Evolutionary conservation across 2,888 invertebrate species (phyloP).

Genomic region (Scaptomyza caliginosa): DNA sequence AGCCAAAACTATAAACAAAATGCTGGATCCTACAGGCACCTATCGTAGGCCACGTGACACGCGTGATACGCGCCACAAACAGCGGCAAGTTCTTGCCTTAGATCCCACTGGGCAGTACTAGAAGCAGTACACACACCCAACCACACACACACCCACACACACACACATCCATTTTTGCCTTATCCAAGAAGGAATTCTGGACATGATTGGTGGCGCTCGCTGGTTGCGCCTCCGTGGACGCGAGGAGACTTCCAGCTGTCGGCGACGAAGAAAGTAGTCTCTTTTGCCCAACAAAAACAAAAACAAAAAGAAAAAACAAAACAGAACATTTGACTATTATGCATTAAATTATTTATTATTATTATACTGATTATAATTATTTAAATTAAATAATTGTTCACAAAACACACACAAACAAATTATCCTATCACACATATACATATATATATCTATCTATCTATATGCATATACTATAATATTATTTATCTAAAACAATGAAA

Average conservation of each 20-base stretch:
- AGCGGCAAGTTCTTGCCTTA: slow-evolving; percentile 55
- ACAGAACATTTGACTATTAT: slow-evolving; percentile 37
- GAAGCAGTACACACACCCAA: slow-evolving; percentile 5
- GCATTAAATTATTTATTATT: slow-evolving; percentile 63
- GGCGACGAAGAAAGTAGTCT: slow-evolving; percentile 82
- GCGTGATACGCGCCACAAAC: slow-evolving; percentile 69
- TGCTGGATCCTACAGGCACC: slow-evolving; percentile 83
- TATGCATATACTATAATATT: slow-evolving; percentile 39
- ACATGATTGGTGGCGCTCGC: slow-evolving; percentile 76
- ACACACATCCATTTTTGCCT: slow-evolving; percentile 72
- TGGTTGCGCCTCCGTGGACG: slow-evolving; percentile 83
- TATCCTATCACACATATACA: slow-evolving; percentile 47
- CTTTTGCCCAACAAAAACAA: neutral
- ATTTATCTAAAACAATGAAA: slow-evolving; percentile 38
- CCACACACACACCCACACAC: neutral
- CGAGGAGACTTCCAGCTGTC: slow-evolving; percentile 84
- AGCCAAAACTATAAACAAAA: slow-evolving; percentile 35
- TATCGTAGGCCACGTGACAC: slow-evolving; percentile 80
- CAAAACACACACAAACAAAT: slow-evolving; percentile 42
- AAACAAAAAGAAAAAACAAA: no score
- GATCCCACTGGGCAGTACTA: slow-evolving; percentile 84
- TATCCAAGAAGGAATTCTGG: slow-evolving; percentile 58
- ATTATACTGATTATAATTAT: slow-evolving; percentile 49
- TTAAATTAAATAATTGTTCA: slow-evolving; percentile 63
- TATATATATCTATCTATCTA: slow-evolving; percentile 31